Evolutionary conservation across 2,113 vertebrate genomes (phyloP).

Genomic region (Gambusia affinis): DNA sequence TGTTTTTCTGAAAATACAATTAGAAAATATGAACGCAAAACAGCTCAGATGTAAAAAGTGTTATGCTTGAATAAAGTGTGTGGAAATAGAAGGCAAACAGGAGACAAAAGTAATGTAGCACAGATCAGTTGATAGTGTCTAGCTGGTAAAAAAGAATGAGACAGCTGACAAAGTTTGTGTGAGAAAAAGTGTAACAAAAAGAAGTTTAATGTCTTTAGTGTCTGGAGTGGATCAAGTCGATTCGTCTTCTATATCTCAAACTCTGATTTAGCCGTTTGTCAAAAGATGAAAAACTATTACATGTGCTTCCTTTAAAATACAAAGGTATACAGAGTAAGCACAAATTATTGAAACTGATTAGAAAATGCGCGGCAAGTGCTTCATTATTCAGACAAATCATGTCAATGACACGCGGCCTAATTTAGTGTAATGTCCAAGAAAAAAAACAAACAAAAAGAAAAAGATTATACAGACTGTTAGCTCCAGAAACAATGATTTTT

Average conservation of each 20-base stretch:
- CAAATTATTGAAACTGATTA: constrained; percentile 45
- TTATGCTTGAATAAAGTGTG: constrained; percentile 74
- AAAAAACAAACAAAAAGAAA: constrained; percentile 3
- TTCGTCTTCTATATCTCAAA: constrained; percentile 45
- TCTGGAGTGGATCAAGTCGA: constrained; percentile 46
- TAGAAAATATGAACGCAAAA: constrained; percentile 83
- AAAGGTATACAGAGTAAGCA: constrained; percentile 44
- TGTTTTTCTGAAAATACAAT: constrained; percentile 84
- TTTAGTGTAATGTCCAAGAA: constrained; percentile 39
- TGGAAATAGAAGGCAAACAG: constrained; percentile 73
- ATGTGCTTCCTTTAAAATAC: constrained; percentile 63
- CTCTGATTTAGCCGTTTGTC: constrained; percentile 36
- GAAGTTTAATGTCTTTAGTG: constrained; percentile 33
- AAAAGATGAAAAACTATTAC: constrained; percentile 49
- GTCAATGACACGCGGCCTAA: constrained; percentile 52
- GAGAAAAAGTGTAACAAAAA: constrained; percentile 7
- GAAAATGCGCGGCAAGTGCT: constrained; percentile 62
- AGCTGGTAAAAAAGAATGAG: constrained; percentile 59
- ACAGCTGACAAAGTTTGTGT: constrained; percentile 35
- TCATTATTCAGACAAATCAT: constrained; percentile 45
- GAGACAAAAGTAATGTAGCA: constrained; percentile 55
- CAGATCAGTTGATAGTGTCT: constrained; percentile 59
- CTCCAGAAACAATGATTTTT: constrained; percentile 37
- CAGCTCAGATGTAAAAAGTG: constrained; percentile 80
- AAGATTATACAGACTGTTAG: constrained; percentile 26